Evolutionary conservation across 2,797 vertebrate genomes (phyloP), one percentile per base, ranked within the genome.

Genomic region (Octomys mimax): DNA sequence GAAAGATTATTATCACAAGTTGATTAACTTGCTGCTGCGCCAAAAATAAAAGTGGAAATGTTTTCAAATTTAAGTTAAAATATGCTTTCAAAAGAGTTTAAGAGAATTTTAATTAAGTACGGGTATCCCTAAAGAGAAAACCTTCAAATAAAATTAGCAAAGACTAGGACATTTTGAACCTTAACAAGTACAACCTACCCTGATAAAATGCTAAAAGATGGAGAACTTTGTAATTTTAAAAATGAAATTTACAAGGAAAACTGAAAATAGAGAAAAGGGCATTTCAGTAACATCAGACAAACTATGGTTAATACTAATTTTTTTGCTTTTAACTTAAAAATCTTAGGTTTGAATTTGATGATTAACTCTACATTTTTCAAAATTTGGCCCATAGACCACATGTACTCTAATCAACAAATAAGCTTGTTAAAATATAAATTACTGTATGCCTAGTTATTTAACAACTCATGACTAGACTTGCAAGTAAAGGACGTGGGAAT

Each of bases 1-100:
- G 21, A 39, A 78, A 26, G 8, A 46, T 75, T 54, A 92, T 4
- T 71, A 10, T 59, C 78, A 31, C 6, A 26, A 89, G 28, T 31
- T 92, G 54, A 91, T n/a, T 84, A 52, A 94, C 87, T 61, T 94
- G 26, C 14, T 91, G 1, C 39, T 49, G 73, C 14, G 21, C 21
- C 85, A 8, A 54, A 73, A 93, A 89, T 46, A 92, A 89, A 95
- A 68, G 36, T 24, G 42, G 11, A 57, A 62, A 89, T 78, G 6
- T 68, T 46, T 90, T 86, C 68, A 97, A 94, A 70, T 46, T 87
- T 93, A 91, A 92, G 18, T 62, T 84, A 70, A 87, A 28, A 21
- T 1, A 90, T 11, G n/a, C 13, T 78, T 89, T 26, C 6, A 42
- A 80, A 70, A 57, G 61, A 68, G 59, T 31, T 66, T 68, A 46